Conservation (phyloP, 2,113 vertebrate species). For the Varanus salvator region DNA sequence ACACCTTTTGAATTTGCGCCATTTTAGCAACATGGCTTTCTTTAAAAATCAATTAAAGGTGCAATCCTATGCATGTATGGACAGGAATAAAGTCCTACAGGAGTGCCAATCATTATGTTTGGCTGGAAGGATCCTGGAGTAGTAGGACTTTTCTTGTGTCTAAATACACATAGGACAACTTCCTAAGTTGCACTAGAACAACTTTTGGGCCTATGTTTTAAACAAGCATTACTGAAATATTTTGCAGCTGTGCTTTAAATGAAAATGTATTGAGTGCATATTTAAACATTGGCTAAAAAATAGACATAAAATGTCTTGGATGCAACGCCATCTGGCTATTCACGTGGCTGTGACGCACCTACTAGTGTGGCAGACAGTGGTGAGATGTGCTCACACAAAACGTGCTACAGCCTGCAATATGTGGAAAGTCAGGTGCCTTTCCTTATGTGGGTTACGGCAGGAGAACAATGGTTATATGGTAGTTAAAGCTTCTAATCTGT, state of each 20-base stretch:
- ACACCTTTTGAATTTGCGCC: neutral
- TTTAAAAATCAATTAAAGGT: neutral
- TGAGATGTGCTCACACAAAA: neutral
- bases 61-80: no score
- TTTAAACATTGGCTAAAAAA: neutral
- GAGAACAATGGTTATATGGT: neutral
- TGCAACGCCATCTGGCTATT: neutral
- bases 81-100: no score
- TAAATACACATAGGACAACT: no score
- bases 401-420: neutral
- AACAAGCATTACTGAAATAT: neutral
- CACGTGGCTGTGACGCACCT: neutral
- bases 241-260: neutral
- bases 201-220: neutral
- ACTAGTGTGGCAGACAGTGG: neutral
- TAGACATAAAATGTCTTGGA: neutral
- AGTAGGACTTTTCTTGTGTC: no score
- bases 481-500: neutral
- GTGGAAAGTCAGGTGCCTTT: neutral
- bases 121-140: no score
- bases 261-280: neutral
- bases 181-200: neutral
- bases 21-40: neutral
- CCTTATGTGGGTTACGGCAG: neutral
- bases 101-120: no score